phyloP scores from a whole-genome alignment of 2,797 vertebrate genomes.

The Chloroceryle amazona region DNA sequence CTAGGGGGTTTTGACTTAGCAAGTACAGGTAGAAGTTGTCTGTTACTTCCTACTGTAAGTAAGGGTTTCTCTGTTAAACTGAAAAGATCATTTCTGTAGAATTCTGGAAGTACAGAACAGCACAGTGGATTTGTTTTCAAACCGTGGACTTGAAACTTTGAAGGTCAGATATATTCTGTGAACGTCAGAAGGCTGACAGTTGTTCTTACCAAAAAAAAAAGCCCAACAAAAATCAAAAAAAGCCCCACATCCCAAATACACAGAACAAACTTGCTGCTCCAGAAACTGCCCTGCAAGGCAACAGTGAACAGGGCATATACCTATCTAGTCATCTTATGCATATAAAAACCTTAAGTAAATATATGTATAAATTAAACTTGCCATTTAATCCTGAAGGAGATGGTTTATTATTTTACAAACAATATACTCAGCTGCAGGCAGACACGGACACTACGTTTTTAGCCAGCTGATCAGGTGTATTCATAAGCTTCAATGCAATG shows the following conservation, averaged over 20 bases:
- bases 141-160: not conserved
- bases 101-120: not conserved
- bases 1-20: not conserved
- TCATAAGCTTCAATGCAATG: not conserved
- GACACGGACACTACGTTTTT: not conserved
- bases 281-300: not conserved
- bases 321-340: not conserved
- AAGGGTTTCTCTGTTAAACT: not conserved
- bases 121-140: not conserved
- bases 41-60: not conserved
- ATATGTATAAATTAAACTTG: not conserved
- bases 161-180: not conserved
- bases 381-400: not conserved
- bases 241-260: not conserved
- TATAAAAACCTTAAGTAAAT: not conserved
- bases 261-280: not conserved
- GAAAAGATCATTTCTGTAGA: not conserved
- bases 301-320: not conserved
- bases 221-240: not conserved
- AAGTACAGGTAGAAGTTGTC: not conserved
- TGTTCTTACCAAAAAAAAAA: not conserved
- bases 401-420: not conserved
- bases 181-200: not conserved
- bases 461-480: not conserved
- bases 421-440: not conserved